Evolutionary conservation across 2,888 invertebrate genomes (phyloP).

Genomic region (Brenthis ino): DNA sequence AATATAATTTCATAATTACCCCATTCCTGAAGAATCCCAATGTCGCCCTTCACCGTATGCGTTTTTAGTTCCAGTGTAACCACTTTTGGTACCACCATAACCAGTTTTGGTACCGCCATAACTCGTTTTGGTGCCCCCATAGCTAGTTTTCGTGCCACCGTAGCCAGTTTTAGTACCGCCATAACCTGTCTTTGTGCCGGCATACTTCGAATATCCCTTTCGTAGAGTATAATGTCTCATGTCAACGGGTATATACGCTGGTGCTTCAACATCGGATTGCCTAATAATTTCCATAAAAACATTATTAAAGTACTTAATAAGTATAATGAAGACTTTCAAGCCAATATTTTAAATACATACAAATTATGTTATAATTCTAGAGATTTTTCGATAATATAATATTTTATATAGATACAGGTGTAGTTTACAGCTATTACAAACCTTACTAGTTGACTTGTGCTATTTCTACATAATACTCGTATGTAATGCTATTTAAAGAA

Average conservation of each 20-base stretch:
- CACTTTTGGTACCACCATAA: constrained; percentile 45
- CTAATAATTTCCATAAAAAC: constrained; percentile 46
- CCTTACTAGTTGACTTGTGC: too few relatives aligned
- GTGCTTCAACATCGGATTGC: constrained; percentile 72
- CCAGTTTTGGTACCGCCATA: constrained; percentile 42
- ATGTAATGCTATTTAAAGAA: too few relatives aligned
- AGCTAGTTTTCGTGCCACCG: constrained; percentile 44
- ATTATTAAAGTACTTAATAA: not conserved
- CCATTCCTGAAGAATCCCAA: constrained; percentile 58
- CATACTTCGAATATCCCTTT: constrained; percentile 1
- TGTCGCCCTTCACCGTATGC: constrained; percentile 54
- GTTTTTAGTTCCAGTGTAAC: constrained; percentile 48
- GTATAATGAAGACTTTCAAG: too few relatives aligned
- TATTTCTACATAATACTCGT: too few relatives aligned
- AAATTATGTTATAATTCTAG: not conserved
- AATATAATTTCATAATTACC: constrained; percentile 51
- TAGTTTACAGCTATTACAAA: too few relatives aligned
- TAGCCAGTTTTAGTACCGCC: constrained; percentile 40
- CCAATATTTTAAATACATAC: too few relatives aligned
- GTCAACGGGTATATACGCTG: constrained; percentile 62
- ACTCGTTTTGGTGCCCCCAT: constrained; percentile 44
- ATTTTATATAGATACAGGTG: too few relatives aligned
- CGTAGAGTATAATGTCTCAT: constrained; percentile 44
- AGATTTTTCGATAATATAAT: too few relatives aligned
- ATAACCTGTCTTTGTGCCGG: constrained; percentile 36